phyloP scores from a whole-genome alignment of 2,888 invertebrate species.

The Escarpia spicata region DNA sequence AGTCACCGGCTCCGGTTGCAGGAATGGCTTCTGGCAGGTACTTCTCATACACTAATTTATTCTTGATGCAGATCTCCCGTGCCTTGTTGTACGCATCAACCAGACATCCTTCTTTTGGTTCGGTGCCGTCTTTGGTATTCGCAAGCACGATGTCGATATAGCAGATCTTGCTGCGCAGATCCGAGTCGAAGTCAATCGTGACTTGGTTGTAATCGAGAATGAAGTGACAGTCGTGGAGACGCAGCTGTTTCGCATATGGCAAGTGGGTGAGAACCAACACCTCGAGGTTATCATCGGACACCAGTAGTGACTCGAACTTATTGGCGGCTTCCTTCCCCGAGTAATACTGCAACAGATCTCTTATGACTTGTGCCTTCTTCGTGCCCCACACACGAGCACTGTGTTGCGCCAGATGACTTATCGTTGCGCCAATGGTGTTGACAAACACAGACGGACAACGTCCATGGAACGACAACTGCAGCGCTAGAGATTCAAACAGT shows the following conservation, averaged over 20 bases:
- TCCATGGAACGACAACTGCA: constrained; percentile 42
- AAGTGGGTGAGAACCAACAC: constrained; percentile 39
- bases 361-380: constrained; percentile 37
- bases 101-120: constrained; percentile 38
- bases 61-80: constrained; percentile 42
- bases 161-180: constrained; percentile 42
- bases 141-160: constrained; percentile 43
- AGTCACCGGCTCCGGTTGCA: background rate
- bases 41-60: constrained; percentile 32
- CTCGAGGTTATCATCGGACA: constrained; percentile 41
- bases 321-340: constrained; percentile 37
- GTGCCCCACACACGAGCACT: constrained; percentile 42
- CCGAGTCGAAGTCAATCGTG: constrained; percentile 37
- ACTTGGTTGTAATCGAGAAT: constrained; percentile 39
- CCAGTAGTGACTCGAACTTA: constrained; percentile 31
- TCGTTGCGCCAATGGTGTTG: constrained; percentile 34
- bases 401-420: constrained; percentile 36
- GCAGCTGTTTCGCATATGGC: constrained; percentile 42
- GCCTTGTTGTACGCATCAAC: constrained; percentile 40
- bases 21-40: background rate
- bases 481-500: constrained; percentile 41
- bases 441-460: constrained; percentile 37
- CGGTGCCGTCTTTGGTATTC: constrained; percentile 33
- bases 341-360: constrained; percentile 40
- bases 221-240: constrained; percentile 40